phyloP scores from a whole-genome alignment of 2,113 vertebrate genomes.

The Brachypteracias leptosomus region DNA sequence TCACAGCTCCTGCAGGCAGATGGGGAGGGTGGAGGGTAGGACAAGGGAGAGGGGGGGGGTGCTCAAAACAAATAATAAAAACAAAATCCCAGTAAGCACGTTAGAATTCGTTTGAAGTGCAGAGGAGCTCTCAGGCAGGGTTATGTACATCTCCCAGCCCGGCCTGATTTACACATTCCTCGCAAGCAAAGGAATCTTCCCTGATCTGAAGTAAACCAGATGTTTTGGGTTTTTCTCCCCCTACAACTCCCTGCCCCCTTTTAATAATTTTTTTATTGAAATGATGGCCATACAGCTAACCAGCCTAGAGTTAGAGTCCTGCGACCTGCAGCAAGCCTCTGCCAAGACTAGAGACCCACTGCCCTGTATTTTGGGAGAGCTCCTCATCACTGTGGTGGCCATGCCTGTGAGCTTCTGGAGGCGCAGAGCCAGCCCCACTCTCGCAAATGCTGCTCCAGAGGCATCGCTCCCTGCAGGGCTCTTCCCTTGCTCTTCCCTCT shows the following conservation, averaged over 20 bases:
- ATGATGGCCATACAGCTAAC: neutral
- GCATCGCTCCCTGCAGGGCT: neutral
- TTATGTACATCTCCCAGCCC: slow-evolving; percentile 69
- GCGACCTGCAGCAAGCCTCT: slow-evolving; percentile 6
- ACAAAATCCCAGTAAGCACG: slow-evolving; percentile 69
- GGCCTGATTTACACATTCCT: slow-evolving; percentile 76
- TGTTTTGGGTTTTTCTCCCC: slow-evolving; percentile 54
- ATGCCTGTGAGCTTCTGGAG: rapidly evolving
- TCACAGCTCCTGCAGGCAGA: slow-evolving; percentile 51
- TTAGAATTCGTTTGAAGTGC: slow-evolving; percentile 79
- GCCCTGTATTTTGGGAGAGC: neutral
- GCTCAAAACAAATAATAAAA: slow-evolving; percentile 65
- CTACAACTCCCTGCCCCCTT: neutral
- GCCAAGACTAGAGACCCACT: neutral
- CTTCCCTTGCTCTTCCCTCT: neutral
- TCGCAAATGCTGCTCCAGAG: neutral
- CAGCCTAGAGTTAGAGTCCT: neutral
- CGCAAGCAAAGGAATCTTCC: slow-evolving; percentile 71
- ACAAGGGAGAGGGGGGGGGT: neutral
- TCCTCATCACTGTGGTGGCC: rapidly evolving
- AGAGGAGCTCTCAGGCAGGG: slow-evolving; percentile 66
- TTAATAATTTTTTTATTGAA: slow-evolving; percentile 46
- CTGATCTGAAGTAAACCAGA: slow-evolving; percentile 79
- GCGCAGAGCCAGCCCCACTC: neutral
- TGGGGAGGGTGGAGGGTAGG: neutral